Base-by-base conservation (phyloP, 2,888 invertebrate species). In the Blera fallax region DNA sequence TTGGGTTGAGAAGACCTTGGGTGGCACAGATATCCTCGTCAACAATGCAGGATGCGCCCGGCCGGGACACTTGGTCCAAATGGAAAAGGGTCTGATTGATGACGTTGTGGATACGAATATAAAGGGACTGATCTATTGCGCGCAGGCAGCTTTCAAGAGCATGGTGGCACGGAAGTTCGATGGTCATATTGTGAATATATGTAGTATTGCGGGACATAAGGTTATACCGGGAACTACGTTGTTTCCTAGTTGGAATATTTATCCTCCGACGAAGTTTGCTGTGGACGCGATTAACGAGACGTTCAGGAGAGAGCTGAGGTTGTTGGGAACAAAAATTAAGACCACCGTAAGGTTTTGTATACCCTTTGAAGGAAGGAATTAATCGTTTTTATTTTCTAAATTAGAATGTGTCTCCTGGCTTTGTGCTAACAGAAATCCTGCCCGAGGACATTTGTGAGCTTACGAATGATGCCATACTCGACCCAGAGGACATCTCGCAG, bases 21-120 rank as follows among this genome's bases (percentile, higher is more conserved):
- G 94, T 0, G 93, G 94, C 11, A 92, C 94, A 16, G 93, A 94
- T 89, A 93, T 95, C 3, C 92, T 94, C 32, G 89, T 95, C 3
- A 95, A 95, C 88, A 94, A 94, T 89, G 95, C 95, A 1, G 95
- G 93, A 2, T 89, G 93, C 1, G 10, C 89, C 0, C 88, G 89
- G 0, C 74, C 85, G 0, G 91, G 91, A 2, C 89, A 89, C 32
- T 58, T 91, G 10, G 72, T 91, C 2, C 89, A 91, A 0, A 90
- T 90, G 89, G 83, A 90, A 11, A 60, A 79, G 27, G 48, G 70
- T 29, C 87, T 88, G 3, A 89, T 91, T 2, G 80, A 85, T 16
- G 88, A 91, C 8, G 89, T 92, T 0, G 88, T 94, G 1, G 92
- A 93, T 76, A 92, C 92, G 14, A 94, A 94, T 88, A 79, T 93